Evolutionary conservation across 2,797 vertebrate genomes (phyloP).

Genomic region (Intellagama lesueurii): DNA sequence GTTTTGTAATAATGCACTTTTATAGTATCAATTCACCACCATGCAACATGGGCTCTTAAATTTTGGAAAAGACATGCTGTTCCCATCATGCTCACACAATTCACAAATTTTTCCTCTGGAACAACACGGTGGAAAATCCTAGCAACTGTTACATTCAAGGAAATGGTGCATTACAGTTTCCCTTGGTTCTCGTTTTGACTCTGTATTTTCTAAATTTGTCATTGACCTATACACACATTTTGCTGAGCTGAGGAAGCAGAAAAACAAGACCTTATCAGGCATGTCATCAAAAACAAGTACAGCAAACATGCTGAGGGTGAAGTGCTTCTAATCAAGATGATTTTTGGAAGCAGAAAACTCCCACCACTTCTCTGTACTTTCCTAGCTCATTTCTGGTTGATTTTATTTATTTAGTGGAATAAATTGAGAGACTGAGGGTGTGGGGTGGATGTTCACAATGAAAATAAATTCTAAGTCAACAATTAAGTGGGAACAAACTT

Average conservation of each 20-base stretch:
- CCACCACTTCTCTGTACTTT: neutral
- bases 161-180: neutral
- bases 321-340: neutral
- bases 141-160: neutral
- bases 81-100: too few species aligned
- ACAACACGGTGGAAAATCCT: neutral
- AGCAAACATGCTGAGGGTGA: neutral
- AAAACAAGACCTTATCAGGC: slow-evolving; percentile 30
- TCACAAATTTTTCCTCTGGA: too few species aligned
- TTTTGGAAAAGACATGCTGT: too few species aligned
- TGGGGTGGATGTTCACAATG: neutral
- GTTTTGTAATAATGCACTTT: too few species aligned
- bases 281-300: slow-evolving; percentile 16
- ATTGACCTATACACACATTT: slow-evolving; percentile 29
- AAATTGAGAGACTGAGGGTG: neutral
- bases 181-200: neutral
- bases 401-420: neutral
- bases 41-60: too few species aligned
- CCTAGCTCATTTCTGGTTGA: neutral
- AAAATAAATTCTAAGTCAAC: neutral
- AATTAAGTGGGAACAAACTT: neutral
- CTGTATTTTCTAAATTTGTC: neutral
- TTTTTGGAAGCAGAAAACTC: slow-evolving; percentile 30
- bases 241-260: slow-evolving; percentile 31
- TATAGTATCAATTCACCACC: too few species aligned